A percentile compares a stretch with the other conserved stretches of the same genome.
Evolutionary conservation across 92 coral and sea anemone species (phyloP).

Genomic region (Desmophyllum pertusum): DNA sequence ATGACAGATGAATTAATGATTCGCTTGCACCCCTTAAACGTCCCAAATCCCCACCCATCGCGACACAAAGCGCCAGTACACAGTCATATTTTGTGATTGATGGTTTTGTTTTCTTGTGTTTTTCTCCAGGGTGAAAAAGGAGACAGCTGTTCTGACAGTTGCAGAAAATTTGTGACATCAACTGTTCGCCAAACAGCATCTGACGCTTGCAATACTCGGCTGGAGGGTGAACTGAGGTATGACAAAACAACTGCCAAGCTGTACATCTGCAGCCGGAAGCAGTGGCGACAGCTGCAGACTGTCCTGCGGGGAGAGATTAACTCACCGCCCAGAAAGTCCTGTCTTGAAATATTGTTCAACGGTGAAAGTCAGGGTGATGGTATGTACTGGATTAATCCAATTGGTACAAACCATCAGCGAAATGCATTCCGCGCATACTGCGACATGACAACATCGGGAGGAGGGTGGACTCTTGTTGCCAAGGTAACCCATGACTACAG

Average conservation of each 20-base stretch:
- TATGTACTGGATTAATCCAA: conserved; percentile 95
- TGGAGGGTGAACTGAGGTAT: conserved; percentile 74
- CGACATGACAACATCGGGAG: conserved; percentile 97
- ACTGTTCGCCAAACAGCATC: background rate
- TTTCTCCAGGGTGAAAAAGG: conserved; percentile 72
- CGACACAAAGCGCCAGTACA: background rate
- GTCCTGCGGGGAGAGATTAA: conserved; percentile 51
- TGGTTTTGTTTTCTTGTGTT: background rate
- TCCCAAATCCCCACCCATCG: background rate
- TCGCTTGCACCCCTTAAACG: background rate
- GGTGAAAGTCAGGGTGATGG: conserved; percentile 93
- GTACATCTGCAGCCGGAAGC: conserved; percentile 63
- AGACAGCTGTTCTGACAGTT: conserved; percentile 53
- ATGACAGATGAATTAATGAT: background rate
- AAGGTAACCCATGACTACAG: conserved; percentile 96
- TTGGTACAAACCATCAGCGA: conserved; percentile 60
- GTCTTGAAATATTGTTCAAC: conserved; percentile 77
- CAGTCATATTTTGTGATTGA: too few relatives aligned
- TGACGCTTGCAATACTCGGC: conserved; percentile 49
- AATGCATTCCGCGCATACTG: conserved; percentile 93
- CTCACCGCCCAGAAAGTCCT: conserved; percentile 76
- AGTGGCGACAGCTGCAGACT: conserved; percentile 69
- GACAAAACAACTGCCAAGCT: conserved; percentile 50
- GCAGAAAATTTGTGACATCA: conserved; percentile 8
- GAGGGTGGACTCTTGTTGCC: conserved; percentile 98